Evolutionary conservation across 2,113 vertebrate species (phyloP).

Genomic region (Tetraodon nigroviridis): DNA sequence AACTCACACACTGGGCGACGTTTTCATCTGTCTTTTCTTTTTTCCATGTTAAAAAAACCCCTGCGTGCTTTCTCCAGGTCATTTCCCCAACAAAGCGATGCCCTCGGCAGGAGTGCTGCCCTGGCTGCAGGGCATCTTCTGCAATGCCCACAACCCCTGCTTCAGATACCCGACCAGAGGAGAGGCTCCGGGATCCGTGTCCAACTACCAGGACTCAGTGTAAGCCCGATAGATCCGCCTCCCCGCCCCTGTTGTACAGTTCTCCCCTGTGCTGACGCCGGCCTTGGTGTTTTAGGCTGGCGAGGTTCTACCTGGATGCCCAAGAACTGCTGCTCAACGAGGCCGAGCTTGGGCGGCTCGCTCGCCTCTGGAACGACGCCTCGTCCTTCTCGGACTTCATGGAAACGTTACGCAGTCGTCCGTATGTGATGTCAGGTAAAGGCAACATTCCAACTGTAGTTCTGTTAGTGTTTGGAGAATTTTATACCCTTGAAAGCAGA

Average conservation of each 20-base stretch:
- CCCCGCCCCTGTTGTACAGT: background rate
- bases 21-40: background rate
- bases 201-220: constrained; percentile 96
- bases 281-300: constrained; percentile 72
- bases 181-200: constrained; percentile 86
- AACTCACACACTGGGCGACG: too few relatives aligned
- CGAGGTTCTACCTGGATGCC: constrained; percentile 82
- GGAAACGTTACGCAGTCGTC: constrained; percentile 82
- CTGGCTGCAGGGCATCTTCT: constrained; percentile 95
- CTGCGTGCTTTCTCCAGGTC: constrained; percentile 76
- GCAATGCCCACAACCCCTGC: constrained; percentile 93
- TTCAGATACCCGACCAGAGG: constrained; percentile 84
- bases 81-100: constrained; percentile 98
- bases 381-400: constrained; percentile 81
- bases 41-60: background rate
- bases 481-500: too few relatives aligned
- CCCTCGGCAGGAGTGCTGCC: constrained; percentile 90
- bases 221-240: constrained; percentile 62
- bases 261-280: background rate
- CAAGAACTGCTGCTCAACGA: constrained; percentile 81
- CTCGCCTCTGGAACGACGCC: constrained; percentile 82
- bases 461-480: background rate
- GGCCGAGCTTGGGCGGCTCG: constrained; percentile 74
- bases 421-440: constrained; percentile 79
- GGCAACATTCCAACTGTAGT: background rate